Conservation (phyloP, 2,797 vertebrate species). For the Myotis myotis region DNA sequence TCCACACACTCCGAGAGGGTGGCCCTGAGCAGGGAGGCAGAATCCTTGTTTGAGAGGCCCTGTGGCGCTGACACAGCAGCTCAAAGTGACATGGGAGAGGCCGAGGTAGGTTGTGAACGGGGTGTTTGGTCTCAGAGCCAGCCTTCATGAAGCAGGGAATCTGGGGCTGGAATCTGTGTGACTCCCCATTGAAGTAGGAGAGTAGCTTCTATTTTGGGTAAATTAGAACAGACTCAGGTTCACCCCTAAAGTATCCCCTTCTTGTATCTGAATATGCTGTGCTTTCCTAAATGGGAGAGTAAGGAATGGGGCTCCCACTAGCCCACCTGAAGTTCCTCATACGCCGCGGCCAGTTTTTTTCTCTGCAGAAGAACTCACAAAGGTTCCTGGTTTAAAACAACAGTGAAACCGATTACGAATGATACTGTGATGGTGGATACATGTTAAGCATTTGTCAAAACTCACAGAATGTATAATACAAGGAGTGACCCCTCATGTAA, state of each 20-base stretch:
- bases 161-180: neutral
- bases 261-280: neutral
- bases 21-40: neutral
- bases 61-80: neutral
- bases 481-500: neutral
- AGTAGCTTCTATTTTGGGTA: neutral
- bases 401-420: neutral
- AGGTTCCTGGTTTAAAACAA: neutral
- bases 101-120: fast-evolving
- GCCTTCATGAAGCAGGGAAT: neutral
- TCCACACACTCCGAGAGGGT: neutral
- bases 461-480: neutral
- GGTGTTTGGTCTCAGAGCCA: neutral
- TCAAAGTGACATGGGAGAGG: neutral
- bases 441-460: neutral
- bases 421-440: neutral
- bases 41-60: neutral
- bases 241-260: neutral
- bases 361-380: neutral
- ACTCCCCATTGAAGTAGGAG: neutral
- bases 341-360: neutral
- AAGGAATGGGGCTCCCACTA: neutral
- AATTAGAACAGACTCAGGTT: neutral
- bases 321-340: neutral
- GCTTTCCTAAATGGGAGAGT: neutral